Evolutionary conservation across 2,113 vertebrate genomes (phyloP).

Genomic region (Gambusia affinis): DNA sequence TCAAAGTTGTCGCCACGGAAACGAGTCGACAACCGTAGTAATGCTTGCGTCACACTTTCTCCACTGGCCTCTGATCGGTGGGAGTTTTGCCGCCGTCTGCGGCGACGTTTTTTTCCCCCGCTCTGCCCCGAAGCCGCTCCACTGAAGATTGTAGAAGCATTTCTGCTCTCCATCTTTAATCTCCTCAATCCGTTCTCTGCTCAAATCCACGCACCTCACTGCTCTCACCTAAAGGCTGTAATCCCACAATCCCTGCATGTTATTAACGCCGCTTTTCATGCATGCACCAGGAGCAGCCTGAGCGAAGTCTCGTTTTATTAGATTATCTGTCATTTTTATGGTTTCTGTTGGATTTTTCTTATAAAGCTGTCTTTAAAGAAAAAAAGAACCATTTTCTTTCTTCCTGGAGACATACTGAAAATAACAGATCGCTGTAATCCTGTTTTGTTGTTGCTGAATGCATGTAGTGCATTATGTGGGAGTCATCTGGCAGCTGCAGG

Average conservation of each 20-base stretch:
- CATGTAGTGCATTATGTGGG: not conserved
- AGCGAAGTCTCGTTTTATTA: slow-evolving; percentile 1
- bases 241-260: slow-evolving; percentile 67
- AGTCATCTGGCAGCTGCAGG: not conserved
- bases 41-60: slow-evolving; percentile 41
- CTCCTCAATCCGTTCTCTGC: slow-evolving; percentile 48
- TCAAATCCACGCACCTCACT: slow-evolving; percentile 51
- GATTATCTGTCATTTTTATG: not conserved
- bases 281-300: slow-evolving; percentile 37
- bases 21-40: slow-evolving; percentile 46
- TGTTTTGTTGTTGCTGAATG: not conserved
- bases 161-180: slow-evolving; percentile 41
- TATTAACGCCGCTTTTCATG: slow-evolving; percentile 54
- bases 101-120: not conserved
- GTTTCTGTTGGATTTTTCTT: not conserved
- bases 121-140: too few relatives aligned
- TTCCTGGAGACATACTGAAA: not conserved
- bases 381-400: not conserved
- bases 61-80: slow-evolving; percentile 17
- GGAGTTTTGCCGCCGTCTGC: not conserved
- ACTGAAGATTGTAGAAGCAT: not conserved
- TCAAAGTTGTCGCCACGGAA: slow-evolving; percentile 74
- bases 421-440: not conserved
- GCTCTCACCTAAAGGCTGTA: slow-evolving; percentile 57
- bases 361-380: not conserved